Base-by-base conservation (phyloP, 1,140 invertebrate genomes). In the Sitodiplosis mosellana region DNA sequence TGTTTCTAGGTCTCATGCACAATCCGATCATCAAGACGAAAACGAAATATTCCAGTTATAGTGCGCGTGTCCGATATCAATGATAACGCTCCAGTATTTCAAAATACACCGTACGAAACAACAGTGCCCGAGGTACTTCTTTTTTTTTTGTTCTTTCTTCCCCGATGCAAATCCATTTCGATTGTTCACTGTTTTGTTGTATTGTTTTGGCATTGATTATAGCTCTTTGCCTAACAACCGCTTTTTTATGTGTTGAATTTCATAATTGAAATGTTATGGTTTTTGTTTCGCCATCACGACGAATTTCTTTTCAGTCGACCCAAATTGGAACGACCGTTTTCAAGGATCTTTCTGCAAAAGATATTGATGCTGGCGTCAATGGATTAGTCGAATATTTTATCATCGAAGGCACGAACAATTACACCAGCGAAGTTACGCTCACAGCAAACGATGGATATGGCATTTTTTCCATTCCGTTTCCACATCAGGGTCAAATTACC, bases 41-140 rank as follows among this genome's bases (percentile, higher is more conserved):
- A 78, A 56, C 73, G 80, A 49, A 85, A 77, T 21, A 86, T 90
- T 60, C 87, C 87, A 38, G 78, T 91, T 46, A 87, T 92, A 57
- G 85, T 89, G 40, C 73, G 87, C 61, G 79, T 90, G 48, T 84
- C 82, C n/a, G 87, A 90, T 65, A 77, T 88, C 57, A 92, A 92
- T 59, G 87, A 92, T 63, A 91, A 91, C 65, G 75, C 77, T 27
- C 83, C 84, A 18, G 72, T 76, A 54, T 88, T 88, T 66, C 69
- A 81, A 54, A 80, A 81, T 54, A 78, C 78, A 34, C 81, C 84
- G 17, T 91, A 90, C 59, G 77, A 83, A 62, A 77, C 83, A 27
- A 81, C 74, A 41, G 79, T 90, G 46, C 80, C 86, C n/a, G 87
- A 92, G 77, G 87, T 90, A 72, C 71, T 68, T 59, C 15, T 40